Conservation (phyloP, 2,797 vertebrate genomes). For the Eptatretus atami region DNA sequence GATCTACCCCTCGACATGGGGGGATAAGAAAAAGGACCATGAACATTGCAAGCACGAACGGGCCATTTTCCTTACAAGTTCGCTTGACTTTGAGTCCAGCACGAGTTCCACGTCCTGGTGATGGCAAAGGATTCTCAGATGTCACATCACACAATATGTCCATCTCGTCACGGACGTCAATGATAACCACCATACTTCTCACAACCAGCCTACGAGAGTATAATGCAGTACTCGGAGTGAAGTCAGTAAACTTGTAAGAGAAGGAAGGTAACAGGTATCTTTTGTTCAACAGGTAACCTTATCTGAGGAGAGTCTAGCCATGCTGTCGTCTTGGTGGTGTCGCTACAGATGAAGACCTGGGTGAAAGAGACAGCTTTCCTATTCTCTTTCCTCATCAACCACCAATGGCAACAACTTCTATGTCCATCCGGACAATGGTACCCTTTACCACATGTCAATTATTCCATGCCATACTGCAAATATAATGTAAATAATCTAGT, state of each 20-base stretch:
- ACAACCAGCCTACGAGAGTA: slow-evolving; percentile 64
- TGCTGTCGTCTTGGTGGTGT: background rate
- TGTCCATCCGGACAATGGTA: slow-evolving; percentile 62
- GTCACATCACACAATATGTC: slow-evolving; percentile 53
- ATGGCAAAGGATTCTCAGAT: slow-evolving; percentile 44
- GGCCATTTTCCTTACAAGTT: slow-evolving; percentile 34
- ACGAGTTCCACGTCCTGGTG: slow-evolving; percentile 40
- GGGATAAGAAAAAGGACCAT: slow-evolving; percentile 9
- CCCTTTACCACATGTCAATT: background rate
- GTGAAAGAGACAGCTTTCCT: slow-evolving; percentile 22
- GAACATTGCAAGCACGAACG: slow-evolving; percentile 13
- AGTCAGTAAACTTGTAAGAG: no score
- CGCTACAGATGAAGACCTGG: background rate
- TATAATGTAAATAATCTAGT: no score
- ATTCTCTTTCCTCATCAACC: no score
- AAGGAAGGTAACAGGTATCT: no score
- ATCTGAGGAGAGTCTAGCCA: background rate
- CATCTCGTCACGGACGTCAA: slow-evolving; percentile 54
- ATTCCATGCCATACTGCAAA: background rate
- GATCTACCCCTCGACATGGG: slow-evolving; percentile 29
- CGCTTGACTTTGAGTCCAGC: slow-evolving; percentile 48
- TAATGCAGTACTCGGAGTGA: background rate
- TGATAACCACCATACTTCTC: slow-evolving; percentile 52
- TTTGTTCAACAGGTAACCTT: no score
- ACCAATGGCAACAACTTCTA: slow-evolving; percentile 19